Base-by-base conservation (phyloP, 2,113 vertebrate genomes). In the Sardina pilchardus region DNA sequence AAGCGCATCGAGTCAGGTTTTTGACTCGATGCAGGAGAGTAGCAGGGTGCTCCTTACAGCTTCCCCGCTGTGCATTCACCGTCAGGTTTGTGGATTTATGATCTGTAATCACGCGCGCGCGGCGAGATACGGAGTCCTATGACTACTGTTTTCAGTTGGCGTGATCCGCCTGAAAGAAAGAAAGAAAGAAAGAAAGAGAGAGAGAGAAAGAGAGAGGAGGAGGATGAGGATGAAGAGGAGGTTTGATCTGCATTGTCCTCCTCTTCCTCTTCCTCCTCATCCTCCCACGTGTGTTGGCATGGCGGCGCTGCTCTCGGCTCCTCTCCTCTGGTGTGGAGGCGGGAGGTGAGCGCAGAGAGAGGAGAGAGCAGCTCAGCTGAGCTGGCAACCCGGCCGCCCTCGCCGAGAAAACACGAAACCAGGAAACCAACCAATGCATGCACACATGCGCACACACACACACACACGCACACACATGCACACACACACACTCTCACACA, bases 201-300 rank as follows among this genome's bases (percentile, higher is more conserved):
- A 50, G 6, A 56, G 21, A 56, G 53, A 17, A n/a, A n/a, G n/a
- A 19, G 53, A 14, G 53, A 56, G 63, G 63, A 26, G 6, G 30
- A 36, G 63, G n/a, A 34, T n/a, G 63, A 75, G 26, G 26, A 75
- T 75, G 67, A 75, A 36, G 71, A 78, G 71, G 71, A 78, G 71
- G 26, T 14, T 78, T 78, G 71, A 78, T 78, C 71, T 75, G 8
- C n/a, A 75, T 75, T 75, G 67, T 75, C 67, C 30, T 30, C 67
- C 67, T 34, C 67, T 78, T 34, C 30, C 71, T 34, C 30, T 78
- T 34, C 30, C 71, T 34, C 30, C 71, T 36, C 0, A 24, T 59
- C 71, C 34, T 78, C 71, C 71, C 71, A 36, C 26, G 4, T 34
- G 71, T 16, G 34, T 1, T 78, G 26, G 10, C 14, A 78, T 78